phyloP scores from a whole-genome alignment of 1,140 invertebrate species.

The Sinonovacula constricta region DNA sequence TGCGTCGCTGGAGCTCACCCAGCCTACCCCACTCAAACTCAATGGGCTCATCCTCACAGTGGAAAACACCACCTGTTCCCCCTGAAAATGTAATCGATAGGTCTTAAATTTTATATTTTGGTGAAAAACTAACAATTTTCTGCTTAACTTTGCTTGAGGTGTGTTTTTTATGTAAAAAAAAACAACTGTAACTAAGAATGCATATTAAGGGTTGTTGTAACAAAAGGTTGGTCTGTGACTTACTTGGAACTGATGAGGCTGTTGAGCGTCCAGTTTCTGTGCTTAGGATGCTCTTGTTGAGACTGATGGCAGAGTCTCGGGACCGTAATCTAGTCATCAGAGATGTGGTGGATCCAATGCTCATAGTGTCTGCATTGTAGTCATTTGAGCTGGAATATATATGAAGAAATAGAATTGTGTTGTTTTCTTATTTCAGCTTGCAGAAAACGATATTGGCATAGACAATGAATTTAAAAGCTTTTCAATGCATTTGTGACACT shows the following conservation, averaged over 20 bases:
- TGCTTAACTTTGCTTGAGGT: not conserved
- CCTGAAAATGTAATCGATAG: slow-evolving; percentile 42
- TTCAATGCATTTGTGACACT: too few relatives aligned
- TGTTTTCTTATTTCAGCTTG: too few relatives aligned
- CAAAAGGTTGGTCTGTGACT: slow-evolving; percentile 37
- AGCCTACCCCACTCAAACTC: slow-evolving; percentile 79
- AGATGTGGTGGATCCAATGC: slow-evolving; percentile 33
- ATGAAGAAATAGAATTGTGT: too few relatives aligned
- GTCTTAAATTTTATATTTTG: not conserved
- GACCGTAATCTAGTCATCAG: slow-evolving; percentile 36
- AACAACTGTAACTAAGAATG: not conserved
- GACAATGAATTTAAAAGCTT: too few relatives aligned
- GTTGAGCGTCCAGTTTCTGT: slow-evolving; percentile 56
- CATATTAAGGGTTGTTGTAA: not conserved
- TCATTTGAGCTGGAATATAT: too few relatives aligned
- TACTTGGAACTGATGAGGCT: slow-evolving; percentile 57
- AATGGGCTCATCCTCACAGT: slow-evolving; percentile 67
- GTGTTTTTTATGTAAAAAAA: not conserved
- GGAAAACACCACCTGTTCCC: slow-evolving; percentile 64
- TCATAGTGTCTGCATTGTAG: slow-evolving; percentile 42
- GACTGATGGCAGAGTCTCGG: slow-evolving; percentile 41
- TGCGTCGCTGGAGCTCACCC: slow-evolving; percentile 88
- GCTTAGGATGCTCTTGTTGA: slow-evolving; percentile 58
- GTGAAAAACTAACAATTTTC: not conserved
- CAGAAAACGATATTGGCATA: too few relatives aligned